Conservation (phyloP, 2,113 vertebrate genomes). For the Pelodiscus sinensis region DNA sequence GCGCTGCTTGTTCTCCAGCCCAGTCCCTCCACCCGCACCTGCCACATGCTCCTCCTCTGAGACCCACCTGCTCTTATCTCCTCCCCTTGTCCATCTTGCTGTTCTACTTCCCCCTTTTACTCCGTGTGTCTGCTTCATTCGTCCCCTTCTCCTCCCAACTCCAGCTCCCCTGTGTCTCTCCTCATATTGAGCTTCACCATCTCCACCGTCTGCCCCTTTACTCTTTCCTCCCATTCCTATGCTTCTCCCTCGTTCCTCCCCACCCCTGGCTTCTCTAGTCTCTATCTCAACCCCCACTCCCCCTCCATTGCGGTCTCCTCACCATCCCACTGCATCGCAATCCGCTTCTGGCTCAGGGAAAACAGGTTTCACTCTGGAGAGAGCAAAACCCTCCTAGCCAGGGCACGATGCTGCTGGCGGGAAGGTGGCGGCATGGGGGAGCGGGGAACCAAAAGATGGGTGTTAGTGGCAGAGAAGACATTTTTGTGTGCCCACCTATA, state of each 20-base stretch:
- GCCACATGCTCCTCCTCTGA: not conserved
- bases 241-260: not conserved
- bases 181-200: not conserved
- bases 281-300: not conserved
- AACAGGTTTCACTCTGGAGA: not conserved
- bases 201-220: not conserved
- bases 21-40: too few relatives aligned
- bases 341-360: not conserved
- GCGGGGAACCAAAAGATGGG: not conserved
- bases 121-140: not conserved
- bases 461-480: not conserved
- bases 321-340: not conserved
- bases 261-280: not conserved
- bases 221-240: not conserved
- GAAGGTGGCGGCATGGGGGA: too few relatives aligned
- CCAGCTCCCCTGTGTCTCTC: not conserved
- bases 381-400: not conserved
- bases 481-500: not conserved
- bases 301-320: slow-evolving; percentile 39
- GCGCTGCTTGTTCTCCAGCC: not conserved
- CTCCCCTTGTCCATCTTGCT: too few relatives aligned
- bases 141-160: not conserved
- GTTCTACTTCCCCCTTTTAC: not conserved
- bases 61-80: not conserved
- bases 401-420: not conserved